Evolutionary conservation across 2,888 invertebrate species (phyloP).

Genomic region (Caenorhabditis sinica): DNA sequence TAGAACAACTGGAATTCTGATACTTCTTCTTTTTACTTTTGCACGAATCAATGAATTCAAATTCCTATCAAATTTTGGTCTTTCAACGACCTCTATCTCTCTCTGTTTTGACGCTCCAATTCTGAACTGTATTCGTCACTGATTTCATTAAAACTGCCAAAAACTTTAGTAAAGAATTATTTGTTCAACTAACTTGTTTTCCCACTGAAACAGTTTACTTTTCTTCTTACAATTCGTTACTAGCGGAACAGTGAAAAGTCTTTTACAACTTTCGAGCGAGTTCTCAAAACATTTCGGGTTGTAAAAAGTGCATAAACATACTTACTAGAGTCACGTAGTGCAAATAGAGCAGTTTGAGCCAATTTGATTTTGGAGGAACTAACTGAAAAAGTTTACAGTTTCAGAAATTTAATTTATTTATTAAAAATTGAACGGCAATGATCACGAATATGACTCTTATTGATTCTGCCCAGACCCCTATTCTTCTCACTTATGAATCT

Average conservation of each 20-base stretch:
- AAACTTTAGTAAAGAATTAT: not conserved
- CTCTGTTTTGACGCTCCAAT: not conserved
- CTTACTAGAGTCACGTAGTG: not conserved
- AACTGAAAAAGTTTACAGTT: too few relatives aligned
- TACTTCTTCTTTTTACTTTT: not conserved
- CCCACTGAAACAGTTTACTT: conserved; percentile 3
- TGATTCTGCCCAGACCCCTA: too few relatives aligned
- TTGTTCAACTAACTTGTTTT: conserved; percentile 1
- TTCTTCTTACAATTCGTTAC: not conserved
- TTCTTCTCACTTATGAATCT: not conserved
- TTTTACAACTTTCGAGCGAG: too few relatives aligned
- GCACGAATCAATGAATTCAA: not conserved
- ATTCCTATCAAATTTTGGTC: not conserved
- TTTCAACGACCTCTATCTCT: not conserved
- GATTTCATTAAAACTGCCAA: not conserved
- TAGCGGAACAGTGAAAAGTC: too few relatives aligned
- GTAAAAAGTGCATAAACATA: not conserved
- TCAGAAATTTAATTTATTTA: too few relatives aligned
- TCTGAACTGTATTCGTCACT: conserved; percentile 14
- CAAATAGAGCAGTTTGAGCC: not conserved
- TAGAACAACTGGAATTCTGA: too few relatives aligned
- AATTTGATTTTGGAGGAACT: too few relatives aligned
- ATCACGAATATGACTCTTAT: too few relatives aligned
- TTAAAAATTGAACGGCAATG: too few relatives aligned
- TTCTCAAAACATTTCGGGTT: not conserved